Evolutionary conservation across 2,888 invertebrate species (phyloP), one percentile per base, ranked within the genome.

Genomic region (Dolomedes plantarius): DNA sequence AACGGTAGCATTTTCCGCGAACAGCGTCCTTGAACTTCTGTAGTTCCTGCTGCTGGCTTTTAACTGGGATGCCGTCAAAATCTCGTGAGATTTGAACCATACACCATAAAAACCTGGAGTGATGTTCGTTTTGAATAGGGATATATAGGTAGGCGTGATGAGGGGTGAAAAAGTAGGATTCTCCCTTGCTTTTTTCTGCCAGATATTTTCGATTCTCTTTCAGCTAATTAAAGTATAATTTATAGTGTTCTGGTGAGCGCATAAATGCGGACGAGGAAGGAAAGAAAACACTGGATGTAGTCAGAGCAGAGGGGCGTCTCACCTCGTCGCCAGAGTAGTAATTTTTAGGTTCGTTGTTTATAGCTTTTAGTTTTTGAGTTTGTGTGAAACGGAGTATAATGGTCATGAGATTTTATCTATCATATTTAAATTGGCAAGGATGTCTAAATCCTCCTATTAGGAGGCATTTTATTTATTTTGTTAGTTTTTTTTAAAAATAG

Each of bases 211-310:
- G 46, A 46, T 46, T 46, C 46, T 36, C 36, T 46, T 2, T 46
- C 2, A 65, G 65, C 65, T 68, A 68, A 68, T 68, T 68, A 68
- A 68, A 68, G 68, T n/a, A 68, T 68, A 68, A 68, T 68, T 68
- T 68, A 68, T 68, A 27, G 36, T 68, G 39, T 19, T 65, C 16
- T 29, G 65, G n/a, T 16, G 46, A 9, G 2, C 2, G 11, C 46
- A 46, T 46, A 46, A 46, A 46, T 46, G 16, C 11, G 16, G n/a
- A 11, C 46, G 46, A 16, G 46, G 9, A 46, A 46, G 46, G n/a
- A 46, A 46, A 2, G 46, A 46, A 16, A 36, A 2, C 36, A 7
- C 5, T 36, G 36, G 36, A 36, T 36, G 36, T 16, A 11, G 46
- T 2, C 36, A 7, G 46, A n/a, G 13, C 46, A 46, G 16, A 46